phyloP scores from a whole-genome alignment of 2,888 invertebrate species.

The Dione vanillae region DNA sequence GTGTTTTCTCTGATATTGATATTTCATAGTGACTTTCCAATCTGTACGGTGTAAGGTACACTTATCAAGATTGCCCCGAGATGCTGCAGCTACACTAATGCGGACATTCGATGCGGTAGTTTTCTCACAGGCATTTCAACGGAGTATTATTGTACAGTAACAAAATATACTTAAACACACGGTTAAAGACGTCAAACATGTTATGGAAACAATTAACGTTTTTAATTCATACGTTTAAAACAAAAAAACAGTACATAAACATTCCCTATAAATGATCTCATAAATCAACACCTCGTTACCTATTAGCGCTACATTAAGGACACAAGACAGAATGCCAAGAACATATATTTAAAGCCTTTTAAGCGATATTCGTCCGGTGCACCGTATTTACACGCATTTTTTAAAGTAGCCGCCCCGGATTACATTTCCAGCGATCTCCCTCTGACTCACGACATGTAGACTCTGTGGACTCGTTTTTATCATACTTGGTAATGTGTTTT shows the following conservation, averaged over 20 bases:
- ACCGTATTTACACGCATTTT: constrained; percentile 37
- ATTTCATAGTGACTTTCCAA: constrained; percentile 36
- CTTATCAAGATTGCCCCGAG: constrained; percentile 34
- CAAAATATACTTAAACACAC: background rate
- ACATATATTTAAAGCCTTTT: constrained; percentile 35
- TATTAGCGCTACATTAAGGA: constrained; percentile 36
- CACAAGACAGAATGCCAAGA: constrained; percentile 30
- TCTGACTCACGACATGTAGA: constrained; percentile 32
- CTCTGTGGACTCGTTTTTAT: constrained; percentile 33
- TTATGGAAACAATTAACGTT: constrained; percentile 1
- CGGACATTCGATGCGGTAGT: constrained; percentile 44
- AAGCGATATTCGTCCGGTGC: constrained; percentile 36
- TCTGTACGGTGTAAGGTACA: constrained; percentile 32
- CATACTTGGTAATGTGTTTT: constrained; percentile 21
- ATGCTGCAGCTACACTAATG: constrained; percentile 36
- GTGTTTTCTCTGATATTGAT: constrained; percentile 21
- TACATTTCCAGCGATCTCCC: constrained; percentile 15
- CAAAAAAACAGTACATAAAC: constrained; percentile 8
- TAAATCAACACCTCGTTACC: constrained; percentile 30
- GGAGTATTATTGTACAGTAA: background rate
- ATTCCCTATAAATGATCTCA: constrained; percentile 19
- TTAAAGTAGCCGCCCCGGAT: constrained; percentile 23
- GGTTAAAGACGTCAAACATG: background rate
- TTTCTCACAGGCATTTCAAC: constrained; percentile 36
- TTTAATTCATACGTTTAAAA: background rate